phyloP scores from a whole-genome alignment of 2,797 vertebrate species.

The Enteromius mattozi region DNA sequence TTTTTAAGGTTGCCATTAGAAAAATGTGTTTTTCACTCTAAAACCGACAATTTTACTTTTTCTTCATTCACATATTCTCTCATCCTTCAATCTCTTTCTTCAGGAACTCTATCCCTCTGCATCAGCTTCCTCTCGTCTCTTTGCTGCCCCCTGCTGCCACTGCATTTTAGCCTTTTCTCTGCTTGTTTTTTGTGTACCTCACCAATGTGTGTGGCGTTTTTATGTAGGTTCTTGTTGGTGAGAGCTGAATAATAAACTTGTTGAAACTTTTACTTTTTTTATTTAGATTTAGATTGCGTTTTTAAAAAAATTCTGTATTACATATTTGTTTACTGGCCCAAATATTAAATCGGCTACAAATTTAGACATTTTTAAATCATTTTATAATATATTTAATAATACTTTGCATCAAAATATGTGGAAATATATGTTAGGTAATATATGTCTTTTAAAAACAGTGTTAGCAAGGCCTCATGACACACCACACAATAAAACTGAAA shows the following conservation, averaged over 20 bases:
- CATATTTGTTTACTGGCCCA: not conserved
- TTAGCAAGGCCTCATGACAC: not conserved
- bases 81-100: conserved; percentile 30
- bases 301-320: not conserved
- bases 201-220: not conserved
- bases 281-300: not conserved
- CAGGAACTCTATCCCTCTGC: conserved; percentile 17
- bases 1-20: not conserved
- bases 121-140: conserved; percentile 36
- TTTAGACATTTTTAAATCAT: not conserved
- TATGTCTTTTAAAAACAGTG: not conserved
- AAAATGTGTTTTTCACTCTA: conserved; percentile 60
- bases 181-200: not conserved
- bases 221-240: not conserved
- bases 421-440: not conserved
- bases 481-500: not conserved
- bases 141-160: conserved; percentile 62
- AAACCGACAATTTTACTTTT: conserved; percentile 61
- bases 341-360: not conserved
- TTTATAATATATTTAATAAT: not conserved
- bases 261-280: not conserved
- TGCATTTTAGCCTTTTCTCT: conserved; percentile 18
- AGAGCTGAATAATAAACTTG: not conserved
- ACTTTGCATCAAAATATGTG: conserved; percentile 1
- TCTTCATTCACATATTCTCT: conserved; percentile 41